Conservation (phyloP, 2,113 vertebrate species). For the Lichenostomus cassidix region DNA sequence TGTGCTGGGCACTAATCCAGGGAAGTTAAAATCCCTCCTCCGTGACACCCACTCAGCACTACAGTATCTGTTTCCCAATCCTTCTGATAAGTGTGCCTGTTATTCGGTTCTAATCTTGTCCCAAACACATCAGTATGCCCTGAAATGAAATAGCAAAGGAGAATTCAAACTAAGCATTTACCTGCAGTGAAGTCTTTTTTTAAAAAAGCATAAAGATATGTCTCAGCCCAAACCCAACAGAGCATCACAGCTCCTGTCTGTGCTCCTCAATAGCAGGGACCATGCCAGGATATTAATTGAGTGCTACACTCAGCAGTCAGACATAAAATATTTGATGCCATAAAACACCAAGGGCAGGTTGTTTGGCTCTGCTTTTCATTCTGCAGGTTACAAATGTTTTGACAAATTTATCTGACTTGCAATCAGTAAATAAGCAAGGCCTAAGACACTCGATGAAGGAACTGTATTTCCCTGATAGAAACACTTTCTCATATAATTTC, state of each 20-base stretch:
- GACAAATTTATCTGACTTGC: neutral
- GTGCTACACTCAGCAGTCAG: neutral
- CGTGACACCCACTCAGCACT: neutral
- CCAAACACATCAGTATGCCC: neutral
- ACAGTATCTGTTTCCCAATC: slow-evolving; percentile 36
- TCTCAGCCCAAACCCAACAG: neutral
- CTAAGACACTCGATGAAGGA: neutral
- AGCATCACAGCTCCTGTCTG: neutral
- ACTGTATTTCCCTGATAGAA: neutral
- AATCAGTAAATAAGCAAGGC: neutral
- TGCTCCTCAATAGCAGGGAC: neutral
- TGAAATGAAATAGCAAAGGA: neutral
- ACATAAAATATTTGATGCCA: neutral
- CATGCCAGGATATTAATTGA: neutral
- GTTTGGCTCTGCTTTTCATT: neutral
- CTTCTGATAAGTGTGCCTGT: neutral
- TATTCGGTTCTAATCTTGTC: slow-evolving; percentile 4
- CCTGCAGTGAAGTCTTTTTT: neutral
- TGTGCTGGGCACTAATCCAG: slow-evolving; percentile 11
- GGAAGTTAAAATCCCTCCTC: neutral
- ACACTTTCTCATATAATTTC: neutral
- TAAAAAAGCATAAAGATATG: neutral
- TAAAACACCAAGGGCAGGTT: neutral
- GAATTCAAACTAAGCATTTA: neutral
- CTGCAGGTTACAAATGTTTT: neutral